Evolutionary conservation across 53 echinoderm and acorn worm species (phyloP), one percentile per base, ranked within the genome.

Genomic region (Holothuria scabra): DNA sequence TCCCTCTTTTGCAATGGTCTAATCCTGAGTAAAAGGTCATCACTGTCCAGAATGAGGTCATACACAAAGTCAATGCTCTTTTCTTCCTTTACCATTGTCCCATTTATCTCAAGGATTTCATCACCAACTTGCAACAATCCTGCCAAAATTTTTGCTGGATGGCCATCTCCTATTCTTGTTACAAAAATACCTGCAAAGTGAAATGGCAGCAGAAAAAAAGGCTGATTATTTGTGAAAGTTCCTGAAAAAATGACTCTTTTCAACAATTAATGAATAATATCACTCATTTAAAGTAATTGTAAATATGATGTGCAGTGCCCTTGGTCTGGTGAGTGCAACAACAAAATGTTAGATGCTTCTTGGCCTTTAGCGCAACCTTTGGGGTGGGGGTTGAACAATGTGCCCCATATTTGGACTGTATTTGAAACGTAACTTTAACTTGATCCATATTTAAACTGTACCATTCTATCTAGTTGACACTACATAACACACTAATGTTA

Each of bases 31-130:
- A 87, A 49, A 48, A 99, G 85, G 34, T 46, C 67, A 52, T 99
- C 81, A 59, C 91, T 94, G 80, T 99, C 99, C 87, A 94, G 89
- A 89, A 99, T 99, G 83, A 99, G 88, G 75, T 99, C 99, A 48
- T 99, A 99, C 38, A 99, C 93, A n/a, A 86, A 90, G 63, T 99
- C 95, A 4, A 99, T 89, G 46, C 86, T 63, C 78, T 90, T 92
- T 22, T 85, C 87, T 24, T 37, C 31, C 6, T 84, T 79, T 5
- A 99, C 84, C 10, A 88, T 76, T 12, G 85, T 66, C 16, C 93
- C 95, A 52, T 99, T 93, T 30, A 99, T 99, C 29, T 88, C 85
- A 30, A 99, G 88, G 67, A 99, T 99, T 49, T 99, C 99, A 83
- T 99, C 99, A 16, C 99, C 99, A 12, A 99, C 91, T 46, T 90